Base-by-base conservation (phyloP, 2,797 vertebrate genomes). In the Taenioides sp. region DNA sequence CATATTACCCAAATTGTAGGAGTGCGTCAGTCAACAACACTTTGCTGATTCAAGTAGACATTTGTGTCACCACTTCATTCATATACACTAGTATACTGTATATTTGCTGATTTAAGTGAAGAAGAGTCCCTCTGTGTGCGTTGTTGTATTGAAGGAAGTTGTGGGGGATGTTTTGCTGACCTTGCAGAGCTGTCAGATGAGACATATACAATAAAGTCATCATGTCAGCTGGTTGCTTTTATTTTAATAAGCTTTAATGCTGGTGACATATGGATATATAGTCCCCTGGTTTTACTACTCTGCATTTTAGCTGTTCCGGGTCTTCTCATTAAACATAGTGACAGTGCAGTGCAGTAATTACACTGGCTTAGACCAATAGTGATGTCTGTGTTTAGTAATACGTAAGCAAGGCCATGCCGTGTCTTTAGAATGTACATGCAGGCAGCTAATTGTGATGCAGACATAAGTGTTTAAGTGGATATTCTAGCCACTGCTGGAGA, bases 381-480 rank as follows among this genome's bases (percentile, higher is more conserved):
- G 34, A 67, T 52, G 67, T 58, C n/a, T 11, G 37, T 10, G 58
- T 78, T 83, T 59, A 76, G 49, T 74, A 71, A 79, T 25, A n/a
- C 67, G 74, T 69, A 66, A 71, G 75, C 7, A 67, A 23, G 17
- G 65, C 72, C 82, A 25, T 47, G 12, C 55, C 57, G 27, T 73
- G 67, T 81, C 75, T 80, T 84, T 80, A 85, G 37, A 79, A 74
- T 59, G 72, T 65, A 6, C 75, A 11, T n/a, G 55, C 54, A 84
- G 84, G 84, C 84, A 85, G 80, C 75, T 88, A 89, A 90, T 89
- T 90, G 83, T 75, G 69, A 72, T 58, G 72, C 28, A 50, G 73
- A 73, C 76, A 87, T 78, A 25, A 22, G 47, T 31, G 23, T 7
- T 16, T 28, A 25, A 59, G 23, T 59, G 57, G 4, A 23, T n/a